Evolutionary conservation across 2,797 vertebrate genomes (phyloP).

Genomic region (Loriculus beryllinus): DNA sequence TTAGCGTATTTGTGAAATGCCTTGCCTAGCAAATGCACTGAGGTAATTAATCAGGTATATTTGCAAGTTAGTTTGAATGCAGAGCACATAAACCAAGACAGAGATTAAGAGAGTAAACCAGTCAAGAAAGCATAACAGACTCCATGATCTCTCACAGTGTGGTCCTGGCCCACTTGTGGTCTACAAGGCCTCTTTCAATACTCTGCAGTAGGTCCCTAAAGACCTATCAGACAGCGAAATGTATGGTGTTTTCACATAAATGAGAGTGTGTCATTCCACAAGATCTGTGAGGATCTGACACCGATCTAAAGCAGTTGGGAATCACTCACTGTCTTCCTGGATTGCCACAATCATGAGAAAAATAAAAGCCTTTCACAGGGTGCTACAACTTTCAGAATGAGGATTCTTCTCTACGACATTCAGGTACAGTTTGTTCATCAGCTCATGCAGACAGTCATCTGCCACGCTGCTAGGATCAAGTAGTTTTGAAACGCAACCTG

Average conservation of each 20-base stretch:
- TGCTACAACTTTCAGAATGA: background rate
- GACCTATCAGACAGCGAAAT: background rate
- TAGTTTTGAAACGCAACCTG: background rate
- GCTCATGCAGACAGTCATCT: background rate
- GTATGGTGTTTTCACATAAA: background rate
- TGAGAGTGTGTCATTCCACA: background rate
- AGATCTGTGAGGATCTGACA: background rate
- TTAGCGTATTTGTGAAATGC: background rate
- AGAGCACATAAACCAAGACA: background rate
- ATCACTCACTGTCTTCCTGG: background rate
- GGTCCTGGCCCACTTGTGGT: background rate
- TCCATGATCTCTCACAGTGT: background rate
- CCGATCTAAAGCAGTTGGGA: background rate
- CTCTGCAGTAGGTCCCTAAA: background rate
- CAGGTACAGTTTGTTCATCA: background rate
- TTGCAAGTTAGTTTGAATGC: background rate
- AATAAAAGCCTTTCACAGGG: background rate
- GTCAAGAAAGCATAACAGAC: background rate
- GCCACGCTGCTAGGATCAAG: background rate
- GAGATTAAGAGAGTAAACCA: background rate
- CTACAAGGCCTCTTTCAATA: background rate
- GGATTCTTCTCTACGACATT: accelerated
- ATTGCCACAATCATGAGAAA: background rate
- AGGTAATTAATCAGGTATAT: background rate
- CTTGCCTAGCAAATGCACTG: background rate